Conservation (phyloP, 2,113 vertebrate genomes). For the Penelope pileata region DNA sequence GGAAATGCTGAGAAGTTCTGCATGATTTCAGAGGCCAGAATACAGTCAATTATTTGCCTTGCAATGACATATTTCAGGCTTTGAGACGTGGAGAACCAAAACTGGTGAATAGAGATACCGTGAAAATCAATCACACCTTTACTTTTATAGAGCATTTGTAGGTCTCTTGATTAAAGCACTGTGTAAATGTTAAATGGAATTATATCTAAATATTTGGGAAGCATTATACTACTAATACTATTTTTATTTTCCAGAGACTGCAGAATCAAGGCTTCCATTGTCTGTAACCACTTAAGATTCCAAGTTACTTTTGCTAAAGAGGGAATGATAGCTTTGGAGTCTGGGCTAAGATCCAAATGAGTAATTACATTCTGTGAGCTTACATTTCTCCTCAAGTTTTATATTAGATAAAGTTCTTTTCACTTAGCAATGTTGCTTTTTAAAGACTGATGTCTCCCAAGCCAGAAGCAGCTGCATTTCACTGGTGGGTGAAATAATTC, state of each 20-base stretch:
- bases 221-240: not conserved
- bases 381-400: slow-evolving; percentile 52
- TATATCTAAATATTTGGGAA: not conserved
- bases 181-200: not conserved
- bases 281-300: slow-evolving; percentile 39
- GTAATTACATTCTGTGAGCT: slow-evolving; percentile 57
- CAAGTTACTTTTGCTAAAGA: slow-evolving; percentile 53
- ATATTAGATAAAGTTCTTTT: slow-evolving; percentile 57
- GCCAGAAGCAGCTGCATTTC: slow-evolving; percentile 33
- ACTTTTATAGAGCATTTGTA: fast-evolving
- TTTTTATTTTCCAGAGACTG: slow-evolving; percentile 27
- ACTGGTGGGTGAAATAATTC: slow-evolving; percentile 27
- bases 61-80: not conserved
- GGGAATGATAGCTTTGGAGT: slow-evolving; percentile 43
- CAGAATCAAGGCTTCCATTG: slow-evolving; percentile 34
- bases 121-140: not conserved
- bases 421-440: slow-evolving; percentile 46
- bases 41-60: not conserved
- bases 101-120: not conserved
- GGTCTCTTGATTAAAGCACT: not conserved
- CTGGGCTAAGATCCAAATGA: slow-evolving; percentile 64
- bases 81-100: not conserved
- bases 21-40: not conserved
- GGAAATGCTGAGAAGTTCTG: not conserved
- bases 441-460: slow-evolving; percentile 2